Percentiles rank a stretch among this genome's conserved stretches.
These are phyloP conservation scores for Eledone cirrhosa DNA, from an alignment of 2,888 invertebrate genomes.

Conservation along the genomic window DNA sequence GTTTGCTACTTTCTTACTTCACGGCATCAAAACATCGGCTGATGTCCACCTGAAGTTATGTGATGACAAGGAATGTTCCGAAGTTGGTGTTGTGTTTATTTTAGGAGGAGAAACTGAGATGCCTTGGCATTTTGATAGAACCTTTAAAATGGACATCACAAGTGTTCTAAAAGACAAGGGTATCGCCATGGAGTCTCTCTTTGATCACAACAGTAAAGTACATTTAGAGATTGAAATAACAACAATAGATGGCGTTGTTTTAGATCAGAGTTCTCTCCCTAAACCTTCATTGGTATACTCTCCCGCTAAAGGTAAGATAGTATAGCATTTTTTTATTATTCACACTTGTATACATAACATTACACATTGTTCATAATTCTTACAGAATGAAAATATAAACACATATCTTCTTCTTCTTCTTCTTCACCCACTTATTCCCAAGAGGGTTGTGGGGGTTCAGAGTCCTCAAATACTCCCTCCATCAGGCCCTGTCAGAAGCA, in stretches of 20 bases:
- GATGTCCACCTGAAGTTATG: constrained; percentile 32
- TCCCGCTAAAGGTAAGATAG: constrained; percentile 33
- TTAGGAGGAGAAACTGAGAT: constrained; percentile 37
- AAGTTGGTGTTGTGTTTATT: constrained; percentile 32
- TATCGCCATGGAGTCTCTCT: constrained; percentile 36
- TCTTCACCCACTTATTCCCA: too few species aligned
- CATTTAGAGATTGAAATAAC: constrained; percentile 32
- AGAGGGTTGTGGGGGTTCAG: too few species aligned
- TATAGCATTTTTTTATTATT: too few species aligned
- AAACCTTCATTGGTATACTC: constrained; percentile 32
- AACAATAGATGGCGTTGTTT: constrained; percentile 32
- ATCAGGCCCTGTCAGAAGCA: too few species aligned
- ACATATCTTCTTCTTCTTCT: too few species aligned
- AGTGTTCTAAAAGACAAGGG: constrained; percentile 31
- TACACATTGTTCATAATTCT: too few species aligned
- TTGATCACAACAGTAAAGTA: constrained; percentile 29
- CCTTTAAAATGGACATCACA: constrained; percentile 40
- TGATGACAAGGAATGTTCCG: constrained; percentile 20
- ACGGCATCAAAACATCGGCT: constrained; percentile 33
- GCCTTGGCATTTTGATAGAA: constrained; percentile 42
- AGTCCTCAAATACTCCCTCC: too few species aligned
- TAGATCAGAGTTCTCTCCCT: constrained; percentile 11
- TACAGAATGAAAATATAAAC: too few species aligned
- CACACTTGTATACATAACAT: too few species aligned
- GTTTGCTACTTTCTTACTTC: constrained; percentile 34